These are phyloP conservation scores for Papilio dardanus DNA, from an alignment of 1,140 invertebrate genomes.

Conservation along the genomic window DNA sequence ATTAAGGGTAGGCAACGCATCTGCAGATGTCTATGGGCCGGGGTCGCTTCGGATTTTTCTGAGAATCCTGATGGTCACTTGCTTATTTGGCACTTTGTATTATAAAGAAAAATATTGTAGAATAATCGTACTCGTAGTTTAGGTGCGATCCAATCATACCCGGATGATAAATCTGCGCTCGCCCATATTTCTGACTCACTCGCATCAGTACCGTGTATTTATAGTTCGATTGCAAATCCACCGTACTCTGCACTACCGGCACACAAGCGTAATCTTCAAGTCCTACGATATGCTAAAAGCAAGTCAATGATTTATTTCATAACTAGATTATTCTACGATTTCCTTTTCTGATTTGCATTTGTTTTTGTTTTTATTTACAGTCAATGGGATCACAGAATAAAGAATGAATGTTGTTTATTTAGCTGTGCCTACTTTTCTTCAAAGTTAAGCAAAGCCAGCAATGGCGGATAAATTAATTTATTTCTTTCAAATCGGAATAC, in stretches of 20 bases:
- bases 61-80: too few relatives aligned
- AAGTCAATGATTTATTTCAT: conserved; percentile 12
- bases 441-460: neutral
- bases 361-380: neutral
- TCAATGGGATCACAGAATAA: neutral
- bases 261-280: neutral
- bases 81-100: too few relatives aligned
- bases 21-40: too few relatives aligned
- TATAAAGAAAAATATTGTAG: too few relatives aligned
- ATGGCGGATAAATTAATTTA: neutral
- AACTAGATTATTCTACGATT: conserved; percentile 1
- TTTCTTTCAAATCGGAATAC: too few relatives aligned
- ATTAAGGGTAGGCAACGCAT: too few relatives aligned
- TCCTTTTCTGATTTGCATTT: neutral
- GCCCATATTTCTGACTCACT: conserved; percentile 47
- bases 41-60: too few relatives aligned
- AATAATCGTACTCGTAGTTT: too few relatives aligned
- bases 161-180: neutral
- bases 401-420: neutral
- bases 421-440: neutral
- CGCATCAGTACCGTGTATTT: conserved; percentile 52
- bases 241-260: neutral
- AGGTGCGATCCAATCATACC: neutral
- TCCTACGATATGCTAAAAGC: conserved; percentile 28
- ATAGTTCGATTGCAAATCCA: conserved; percentile 47